Percentiles rank a stretch among this genome's conserved stretches.
Evolutionary conservation across 2,888 invertebrate species (phyloP).

Genomic region (Timema podura): DNA sequence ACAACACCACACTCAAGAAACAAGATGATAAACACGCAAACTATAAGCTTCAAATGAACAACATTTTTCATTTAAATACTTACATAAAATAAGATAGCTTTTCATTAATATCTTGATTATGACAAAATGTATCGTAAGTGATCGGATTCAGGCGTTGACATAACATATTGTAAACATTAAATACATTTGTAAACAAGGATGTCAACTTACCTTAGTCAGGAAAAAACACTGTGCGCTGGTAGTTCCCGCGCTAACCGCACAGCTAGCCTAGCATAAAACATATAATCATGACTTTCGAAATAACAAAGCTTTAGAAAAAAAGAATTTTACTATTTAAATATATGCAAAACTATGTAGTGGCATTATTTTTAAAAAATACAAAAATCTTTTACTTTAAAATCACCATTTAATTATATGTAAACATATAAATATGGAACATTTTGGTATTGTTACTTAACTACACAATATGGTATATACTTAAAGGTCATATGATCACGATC

Average conservation of each 20-base stretch:
- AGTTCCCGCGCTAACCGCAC: constrained; percentile 33
- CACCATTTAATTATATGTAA: constrained; percentile 8
- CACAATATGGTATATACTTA: constrained; percentile 28
- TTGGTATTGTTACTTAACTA: neutral
- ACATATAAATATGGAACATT: constrained; percentile 14
- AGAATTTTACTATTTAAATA: too few relatives aligned
- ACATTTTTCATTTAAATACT: constrained; percentile 18
- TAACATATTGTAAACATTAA: neutral
- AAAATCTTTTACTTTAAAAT: constrained; percentile 9
- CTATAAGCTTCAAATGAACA: constrained; percentile 8
- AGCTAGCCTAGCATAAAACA: constrained; percentile 24
- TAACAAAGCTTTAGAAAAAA: constrained; percentile 19
- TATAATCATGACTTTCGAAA: constrained; percentile 29
- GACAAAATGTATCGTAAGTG: neutral
- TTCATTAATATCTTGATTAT: neutral
- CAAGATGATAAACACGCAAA: constrained; percentile 25
- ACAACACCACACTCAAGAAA: constrained; percentile 26
- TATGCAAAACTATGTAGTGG: too few relatives aligned
- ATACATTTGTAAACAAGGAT: neutral
- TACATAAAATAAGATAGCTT: neutral
- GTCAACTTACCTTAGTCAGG: constrained; percentile 22
- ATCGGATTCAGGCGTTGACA: neutral
- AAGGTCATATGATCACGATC: constrained; percentile 35
- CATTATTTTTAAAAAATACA: neutral
- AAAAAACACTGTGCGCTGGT: constrained; percentile 22